Base-by-base conservation (phyloP, 2,888 invertebrate genomes). In the Drosophila sordidula region DNA sequence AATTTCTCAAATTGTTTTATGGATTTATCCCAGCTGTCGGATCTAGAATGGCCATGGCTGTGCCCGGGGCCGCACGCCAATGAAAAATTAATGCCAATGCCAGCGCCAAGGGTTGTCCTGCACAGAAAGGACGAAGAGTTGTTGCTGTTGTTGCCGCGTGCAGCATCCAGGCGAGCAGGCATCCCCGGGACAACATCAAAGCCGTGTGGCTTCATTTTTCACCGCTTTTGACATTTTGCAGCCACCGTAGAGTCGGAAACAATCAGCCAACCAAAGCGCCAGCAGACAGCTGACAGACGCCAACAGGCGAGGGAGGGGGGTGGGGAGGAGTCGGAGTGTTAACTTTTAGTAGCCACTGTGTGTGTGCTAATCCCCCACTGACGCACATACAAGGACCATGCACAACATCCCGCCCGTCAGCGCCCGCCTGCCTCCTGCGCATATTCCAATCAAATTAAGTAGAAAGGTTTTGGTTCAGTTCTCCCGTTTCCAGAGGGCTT, bases 1-100 rank as follows among this genome's bases (percentile, higher is more conserved):
- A 86, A 86, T 86, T 89, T 86, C 85, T 89, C 85, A 86, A 86
- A 86, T 86, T 86, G 85, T 86, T 89, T 89, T 86, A 86, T 87
- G 85, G 89, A 89, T 89, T 86, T 86, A 86, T 86, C 87, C 70
- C 75, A 72, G 68, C 80, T 77, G 75, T 78, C 75, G 47, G 56
- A 6, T 70, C 22, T 55, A 41, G 49, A 51, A 32, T 52, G 47
- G 41, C 34, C 75, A 16, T 14, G 46, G 29, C 66, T 70, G 67
- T 52, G 29, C 44, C 61, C 44, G 69, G 72, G 45, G 61, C 39
- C 79, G 79, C 78, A 87, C 81, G 79, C 87, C 89, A 87, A 86
- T 86, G 89, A 86, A 86, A 86, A 81, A 87, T 86, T 86, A 89
- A 86, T 86, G 71, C 72, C 65, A 64, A 50, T 71, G 57, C 45